phyloP scores from a whole-genome alignment of 2,113 vertebrate genomes.

The Lophius piscatorius region DNA sequence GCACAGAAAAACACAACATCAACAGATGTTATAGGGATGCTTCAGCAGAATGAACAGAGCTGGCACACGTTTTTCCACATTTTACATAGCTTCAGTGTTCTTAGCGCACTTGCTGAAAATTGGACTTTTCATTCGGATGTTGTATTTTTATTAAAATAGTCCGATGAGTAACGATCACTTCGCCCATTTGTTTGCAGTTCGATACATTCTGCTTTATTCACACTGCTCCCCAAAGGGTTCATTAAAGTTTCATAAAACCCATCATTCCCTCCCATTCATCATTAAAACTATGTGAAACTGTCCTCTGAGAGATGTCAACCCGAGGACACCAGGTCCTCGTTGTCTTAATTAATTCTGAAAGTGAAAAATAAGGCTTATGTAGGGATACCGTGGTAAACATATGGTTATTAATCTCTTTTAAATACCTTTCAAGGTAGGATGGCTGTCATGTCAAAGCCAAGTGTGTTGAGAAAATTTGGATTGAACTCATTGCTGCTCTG shows the following conservation, averaged over 20 bases:
- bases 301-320: slow-evolving; percentile 53
- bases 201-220: slow-evolving; percentile 16
- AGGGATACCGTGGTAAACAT: slow-evolving; percentile 28
- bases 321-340: slow-evolving; percentile 40
- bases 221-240: slow-evolving; percentile 40
- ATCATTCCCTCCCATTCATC: no score
- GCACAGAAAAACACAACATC: slow-evolving; percentile 16
- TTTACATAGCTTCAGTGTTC: not conserved
- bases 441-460: not conserved
- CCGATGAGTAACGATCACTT: not conserved
- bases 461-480: not conserved
- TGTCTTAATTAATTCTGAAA: slow-evolving; percentile 56
- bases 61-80: not conserved
- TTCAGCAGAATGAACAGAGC: slow-evolving; percentile 15
- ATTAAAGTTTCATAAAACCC: slow-evolving; percentile 59
- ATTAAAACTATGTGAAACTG: slow-evolving; percentile 31
- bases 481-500: slow-evolving; percentile 1
- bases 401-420: slow-evolving; percentile 37
- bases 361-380: slow-evolving; percentile 43
- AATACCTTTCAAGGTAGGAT: slow-evolving; percentile 26
- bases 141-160: no score
- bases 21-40: slow-evolving; percentile 6
- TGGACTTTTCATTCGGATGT: not conserved
- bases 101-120: not conserved
- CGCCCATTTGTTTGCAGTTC: slow-evolving; percentile 19